Base-by-base conservation (phyloP, 2,113 vertebrate species). In the Notothenia rossii region DNA sequence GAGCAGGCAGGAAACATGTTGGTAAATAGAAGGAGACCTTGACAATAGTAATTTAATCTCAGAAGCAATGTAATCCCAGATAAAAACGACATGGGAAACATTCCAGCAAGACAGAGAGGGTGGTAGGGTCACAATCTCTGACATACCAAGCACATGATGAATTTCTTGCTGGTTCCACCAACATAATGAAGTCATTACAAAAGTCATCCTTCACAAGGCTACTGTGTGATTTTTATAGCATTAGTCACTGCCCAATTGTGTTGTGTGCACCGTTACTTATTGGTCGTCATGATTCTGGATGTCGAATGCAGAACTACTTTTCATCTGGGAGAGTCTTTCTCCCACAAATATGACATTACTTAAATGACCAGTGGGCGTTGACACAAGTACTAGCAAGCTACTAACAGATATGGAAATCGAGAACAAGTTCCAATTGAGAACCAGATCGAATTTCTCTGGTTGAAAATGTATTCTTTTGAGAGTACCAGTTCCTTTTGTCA, bases 131-230 rank as follows among this genome's bases (percentile, higher is more conserved):
- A 61, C 67, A 63, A 11, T 58, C 59, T 84, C 76, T 49, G 53
- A 67, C 71, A 86, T 85, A 82, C 84, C 70, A 81, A 73, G 58
- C 43, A 49, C 60, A 76, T 86, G 73, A 86, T 65, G 36, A 64
- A 46, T 69, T 36, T 55, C 69, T 76, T 68, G 60, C 50, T 72
- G 14, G 53, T 66, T 58, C 64, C 72, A 79, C 67, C 65, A 68
- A 56, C 1, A 15, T 62, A 50, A 75, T 69, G n/a, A 71, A 66
- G 43, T 88, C 64, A 43, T 67, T 50, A 66, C 65, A 29, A 29
- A 73, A 20, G 49, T 50, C 43, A 55, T 68, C 5, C 56, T 7
- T 40, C n/a, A 72, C 78, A 61, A 22, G 46, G 36, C 45, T 36
- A 45, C 17, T 43, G 0, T 18, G n/a, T 58, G 49, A 61, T 36